Percentiles rank a stretch among this genome's conserved stretches.
Conservation (phyloP, 2,797 vertebrate species). For the Gorsachius magnificus region DNA sequence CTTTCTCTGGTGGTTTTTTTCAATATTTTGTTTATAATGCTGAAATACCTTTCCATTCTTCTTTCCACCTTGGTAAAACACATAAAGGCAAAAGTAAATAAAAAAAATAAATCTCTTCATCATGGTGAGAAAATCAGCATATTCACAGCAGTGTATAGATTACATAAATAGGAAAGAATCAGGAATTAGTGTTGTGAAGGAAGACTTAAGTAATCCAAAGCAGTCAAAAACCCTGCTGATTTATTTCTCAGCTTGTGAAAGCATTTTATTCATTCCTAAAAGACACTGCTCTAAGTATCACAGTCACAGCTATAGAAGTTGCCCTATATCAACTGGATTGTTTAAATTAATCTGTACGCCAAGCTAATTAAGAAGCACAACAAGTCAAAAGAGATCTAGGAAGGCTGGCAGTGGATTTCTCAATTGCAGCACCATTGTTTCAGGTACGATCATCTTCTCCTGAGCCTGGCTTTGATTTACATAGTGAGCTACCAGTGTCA, state of each 20-base stretch:
- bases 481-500: background rate
- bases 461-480: background rate
- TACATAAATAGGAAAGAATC: background rate
- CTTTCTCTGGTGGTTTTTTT: background rate
- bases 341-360: slow-evolving; percentile 1
- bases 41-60: background rate
- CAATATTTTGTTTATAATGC: background rate
- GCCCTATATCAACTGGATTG: background rate
- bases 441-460: background rate
- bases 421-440: background rate
- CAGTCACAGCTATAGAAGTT: background rate
- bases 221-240: slow-evolving; percentile 31
- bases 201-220: background rate
- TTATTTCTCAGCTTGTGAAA: slow-evolving; percentile 2
- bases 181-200: background rate
- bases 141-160: background rate
- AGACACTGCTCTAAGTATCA: background rate
- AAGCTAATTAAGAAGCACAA: background rate
- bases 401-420: background rate
- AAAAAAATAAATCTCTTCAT: background rate
- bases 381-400: background rate
- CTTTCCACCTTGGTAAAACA: background rate
- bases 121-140: background rate
- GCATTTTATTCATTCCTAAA: background rate
- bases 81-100: background rate